A percentile compares a stretch with the other conserved stretches of the same genome.
Evolutionary conservation across 2,113 vertebrate genomes (phyloP).

Genomic region (Coturnix japonica): DNA sequence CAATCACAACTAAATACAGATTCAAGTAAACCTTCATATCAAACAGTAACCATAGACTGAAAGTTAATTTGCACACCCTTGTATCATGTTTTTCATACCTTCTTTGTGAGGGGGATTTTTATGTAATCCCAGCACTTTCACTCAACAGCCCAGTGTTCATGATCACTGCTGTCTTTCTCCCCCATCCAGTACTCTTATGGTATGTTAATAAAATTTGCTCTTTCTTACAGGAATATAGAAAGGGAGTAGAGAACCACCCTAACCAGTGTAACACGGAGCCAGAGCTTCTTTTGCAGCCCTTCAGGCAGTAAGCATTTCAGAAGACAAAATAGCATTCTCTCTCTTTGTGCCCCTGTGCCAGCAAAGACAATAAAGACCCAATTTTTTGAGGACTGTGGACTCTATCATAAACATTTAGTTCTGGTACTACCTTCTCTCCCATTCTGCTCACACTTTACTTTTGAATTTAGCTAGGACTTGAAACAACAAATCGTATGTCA

Average conservation of each 20-base stretch:
- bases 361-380: not conserved
- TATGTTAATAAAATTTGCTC: not conserved
- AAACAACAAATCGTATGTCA: constrained; percentile 23
- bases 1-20: not conserved
- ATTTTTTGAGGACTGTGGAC: not conserved
- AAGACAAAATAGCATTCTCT: not conserved
- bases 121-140: not conserved
- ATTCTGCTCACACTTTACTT: not conserved
- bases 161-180: not conserved
- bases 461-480: constrained; percentile 32
- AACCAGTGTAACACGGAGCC: not conserved
- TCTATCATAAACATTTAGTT: not conserved
- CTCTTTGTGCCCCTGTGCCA: not conserved
- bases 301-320: not conserved
- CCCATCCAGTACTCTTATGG: not conserved
- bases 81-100: not conserved
- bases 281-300: not conserved
- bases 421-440: not conserved
- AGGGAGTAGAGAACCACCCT: not conserved
- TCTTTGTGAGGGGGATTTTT: not conserved
- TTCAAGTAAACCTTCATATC: not conserved
- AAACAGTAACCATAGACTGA: not conserved
- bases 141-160: not conserved
- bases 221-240: not conserved
- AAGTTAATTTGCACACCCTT: not conserved